phyloP scores from a whole-genome alignment of 1,140 invertebrate genomes.

The Danaus plexippus region DNA sequence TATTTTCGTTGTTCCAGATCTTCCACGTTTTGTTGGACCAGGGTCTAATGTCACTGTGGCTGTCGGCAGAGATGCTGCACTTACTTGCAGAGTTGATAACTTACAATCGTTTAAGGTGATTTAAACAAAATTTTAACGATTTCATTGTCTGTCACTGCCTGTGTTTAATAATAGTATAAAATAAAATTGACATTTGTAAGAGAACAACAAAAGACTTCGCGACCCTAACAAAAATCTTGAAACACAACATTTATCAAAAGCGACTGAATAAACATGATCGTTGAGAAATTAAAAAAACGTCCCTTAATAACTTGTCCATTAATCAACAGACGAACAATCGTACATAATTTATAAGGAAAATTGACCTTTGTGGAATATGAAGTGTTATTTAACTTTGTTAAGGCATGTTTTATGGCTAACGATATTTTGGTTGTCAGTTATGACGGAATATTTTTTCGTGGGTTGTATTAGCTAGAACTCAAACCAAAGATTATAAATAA shows the following conservation, averaged over 20 bases:
- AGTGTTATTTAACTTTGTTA: no score
- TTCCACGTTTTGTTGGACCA: conserved; percentile 80
- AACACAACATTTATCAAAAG: conserved; percentile 20
- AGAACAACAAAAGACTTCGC: background rate
- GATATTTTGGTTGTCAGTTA: no score
- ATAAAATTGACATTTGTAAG: background rate
- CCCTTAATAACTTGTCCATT: conserved; percentile 15
- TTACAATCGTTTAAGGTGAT: conserved; percentile 82
- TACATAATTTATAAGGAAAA: conserved; percentile 18
- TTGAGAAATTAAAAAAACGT: conserved; percentile 14
- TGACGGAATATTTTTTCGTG: no score
- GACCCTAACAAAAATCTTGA: conserved; percentile 5
- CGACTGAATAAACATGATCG: conserved; percentile 23
- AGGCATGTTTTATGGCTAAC: no score
- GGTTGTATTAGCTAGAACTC: no score
- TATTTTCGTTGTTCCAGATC: conserved; percentile 69
- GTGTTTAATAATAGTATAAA: no score
- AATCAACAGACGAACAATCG: conserved; percentile 19
- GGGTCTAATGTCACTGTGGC: conserved; percentile 82
- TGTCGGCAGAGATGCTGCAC: conserved; percentile 80
- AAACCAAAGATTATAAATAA: no score
- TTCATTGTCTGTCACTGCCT: no score
- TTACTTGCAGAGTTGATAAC: conserved; percentile 82
- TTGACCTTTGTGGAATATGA: conserved; percentile 11
- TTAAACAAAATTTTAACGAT: no score